These are phyloP conservation scores for Synergus itoensis DNA, from an alignment of 2,888 invertebrate genomes.

Conservation along the genomic window DNA sequence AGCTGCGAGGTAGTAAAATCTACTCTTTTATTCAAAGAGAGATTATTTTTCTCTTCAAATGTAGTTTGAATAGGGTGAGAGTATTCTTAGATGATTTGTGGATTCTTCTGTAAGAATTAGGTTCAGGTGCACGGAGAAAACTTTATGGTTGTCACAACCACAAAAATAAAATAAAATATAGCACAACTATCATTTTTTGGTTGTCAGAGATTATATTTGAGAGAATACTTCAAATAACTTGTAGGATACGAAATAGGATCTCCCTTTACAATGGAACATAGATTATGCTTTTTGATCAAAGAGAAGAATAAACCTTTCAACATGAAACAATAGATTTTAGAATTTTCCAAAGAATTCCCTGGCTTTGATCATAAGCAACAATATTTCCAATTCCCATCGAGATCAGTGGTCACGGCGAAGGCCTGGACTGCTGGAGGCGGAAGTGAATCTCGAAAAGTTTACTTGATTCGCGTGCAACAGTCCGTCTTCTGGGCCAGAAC, in stretches of 20 bases:
- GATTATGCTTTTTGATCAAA: not conserved
- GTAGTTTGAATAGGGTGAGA: too few relatives aligned
- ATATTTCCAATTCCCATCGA: conserved; percentile 38
- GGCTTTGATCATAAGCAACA: conserved; percentile 7
- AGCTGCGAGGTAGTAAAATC: not conserved
- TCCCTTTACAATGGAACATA: conserved; percentile 1
- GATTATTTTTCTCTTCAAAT: not conserved
- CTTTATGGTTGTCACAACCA: too few relatives aligned
- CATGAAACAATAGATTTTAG: not conserved
- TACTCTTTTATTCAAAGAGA: not conserved
- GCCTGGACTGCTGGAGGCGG: conserved; percentile 18
- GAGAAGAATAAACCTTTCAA: not conserved
- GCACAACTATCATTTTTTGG: too few relatives aligned
- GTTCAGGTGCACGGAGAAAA: too few relatives aligned
- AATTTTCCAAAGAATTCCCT: not conserved
- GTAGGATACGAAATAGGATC: not conserved
- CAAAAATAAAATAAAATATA: too few relatives aligned
- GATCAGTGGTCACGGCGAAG: conserved; percentile 30
- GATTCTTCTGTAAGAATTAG: too few relatives aligned
- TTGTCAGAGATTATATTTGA: too few relatives aligned
- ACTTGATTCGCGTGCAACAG: conserved; percentile 39
- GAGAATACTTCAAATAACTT: too few relatives aligned
- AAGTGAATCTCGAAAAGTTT: conserved; percentile 34
- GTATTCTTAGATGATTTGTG: not conserved
- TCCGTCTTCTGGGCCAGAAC: conserved; percentile 39